Percentiles rank a stretch among this genome's conserved stretches.
These are phyloP conservation scores for Heterohyrax brucei DNA, from an alignment of 2,797 vertebrate species.

Conservation along the genomic window DNA sequence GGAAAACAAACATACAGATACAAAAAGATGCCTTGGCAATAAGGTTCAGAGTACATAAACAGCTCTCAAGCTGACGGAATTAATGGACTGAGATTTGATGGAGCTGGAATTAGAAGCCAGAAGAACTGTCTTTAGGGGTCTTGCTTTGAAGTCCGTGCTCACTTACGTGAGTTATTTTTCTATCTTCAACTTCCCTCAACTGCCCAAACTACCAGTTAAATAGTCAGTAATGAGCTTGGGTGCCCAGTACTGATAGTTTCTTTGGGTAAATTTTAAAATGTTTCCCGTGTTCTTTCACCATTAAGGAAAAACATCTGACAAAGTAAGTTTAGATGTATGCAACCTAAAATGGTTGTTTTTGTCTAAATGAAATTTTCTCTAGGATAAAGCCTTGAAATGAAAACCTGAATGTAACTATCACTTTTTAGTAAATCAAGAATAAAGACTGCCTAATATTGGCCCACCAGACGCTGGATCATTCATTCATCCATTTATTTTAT, in stretches of 20 bases:
- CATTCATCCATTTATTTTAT: not conserved
- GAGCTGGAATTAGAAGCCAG: not conserved
- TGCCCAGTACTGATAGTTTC: not conserved
- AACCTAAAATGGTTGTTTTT: conserved; percentile 31
- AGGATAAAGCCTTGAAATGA: conserved; percentile 54
- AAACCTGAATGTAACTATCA: conserved; percentile 66
- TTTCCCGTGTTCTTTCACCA: conserved; percentile 1
- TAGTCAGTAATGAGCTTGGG: not conserved
- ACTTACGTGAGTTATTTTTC: conserved; percentile 19
- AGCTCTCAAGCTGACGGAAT: conserved; percentile 2
- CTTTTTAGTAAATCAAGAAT: conserved; percentile 57
- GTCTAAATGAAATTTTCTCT: conserved; percentile 21
- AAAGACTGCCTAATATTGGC: not conserved
- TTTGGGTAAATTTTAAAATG: conserved; percentile 36
- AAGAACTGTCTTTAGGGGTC: not conserved
- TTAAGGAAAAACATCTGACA: conserved; percentile 38
- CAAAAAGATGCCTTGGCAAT: not conserved
- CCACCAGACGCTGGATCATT: not conserved
- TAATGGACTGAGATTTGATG: conserved; percentile 31
- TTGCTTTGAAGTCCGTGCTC: conserved; percentile 12
- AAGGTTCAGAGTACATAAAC: conserved; percentile 15
- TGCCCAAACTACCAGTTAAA: not conserved
- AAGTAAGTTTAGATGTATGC: conserved; percentile 53
- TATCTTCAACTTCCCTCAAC: not conserved
- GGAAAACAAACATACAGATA: not conserved